A percentile compares a stretch with the other conserved stretches of the same genome.
Evolutionary conservation across 1,140 invertebrate genomes (phyloP).

Genomic region (Drosophila prosaltans): DNA sequence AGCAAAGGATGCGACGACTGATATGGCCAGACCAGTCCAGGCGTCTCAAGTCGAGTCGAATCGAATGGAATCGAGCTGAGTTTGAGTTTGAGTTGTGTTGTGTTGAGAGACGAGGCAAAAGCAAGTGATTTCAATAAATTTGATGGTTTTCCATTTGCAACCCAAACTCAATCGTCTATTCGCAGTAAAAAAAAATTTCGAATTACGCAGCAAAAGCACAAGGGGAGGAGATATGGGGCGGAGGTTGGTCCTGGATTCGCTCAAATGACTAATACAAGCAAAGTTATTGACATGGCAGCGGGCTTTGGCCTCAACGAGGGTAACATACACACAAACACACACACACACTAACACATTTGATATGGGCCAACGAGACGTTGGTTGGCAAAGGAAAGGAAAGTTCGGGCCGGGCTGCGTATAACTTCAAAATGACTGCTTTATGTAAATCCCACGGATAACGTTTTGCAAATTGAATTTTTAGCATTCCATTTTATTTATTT

Average conservation of each 20-base stretch:
- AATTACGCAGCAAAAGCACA: conserved; percentile 61
- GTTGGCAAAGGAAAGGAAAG: conserved; percentile 30
- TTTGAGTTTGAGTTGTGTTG: conserved; percentile 6
- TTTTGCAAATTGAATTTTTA: conserved; percentile 83
- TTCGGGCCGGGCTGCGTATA: conserved; percentile 71
- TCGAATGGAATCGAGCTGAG: conserved; percentile 24
- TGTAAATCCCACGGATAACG: conserved; percentile 83
- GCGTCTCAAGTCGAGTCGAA: conserved; percentile 12
- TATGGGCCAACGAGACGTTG: conserved; percentile 10
- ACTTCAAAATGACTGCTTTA: conserved; percentile 83
- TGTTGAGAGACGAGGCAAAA: conserved; percentile 35
- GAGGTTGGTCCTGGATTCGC: conserved; percentile 37
- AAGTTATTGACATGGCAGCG: conserved; percentile 80
- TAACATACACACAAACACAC: conserved; percentile 41
- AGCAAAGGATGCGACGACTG: conserved; percentile 73
- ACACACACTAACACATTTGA: conserved; percentile 27
- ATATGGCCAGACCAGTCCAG: conserved; percentile 38
- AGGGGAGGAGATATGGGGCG: conserved; percentile 1
- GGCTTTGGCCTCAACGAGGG: conserved; percentile 69
- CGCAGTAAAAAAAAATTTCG: conserved; percentile 81
- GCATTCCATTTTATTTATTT: conserved; percentile 82
- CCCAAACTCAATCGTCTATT: conserved; percentile 81
- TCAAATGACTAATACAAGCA: conserved; percentile 81
- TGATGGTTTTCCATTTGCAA: conserved; percentile 82
- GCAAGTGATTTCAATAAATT: conserved; percentile 83